Base-by-base conservation (phyloP, 2,888 invertebrate genomes). In the Terebella lapidaria region DNA sequence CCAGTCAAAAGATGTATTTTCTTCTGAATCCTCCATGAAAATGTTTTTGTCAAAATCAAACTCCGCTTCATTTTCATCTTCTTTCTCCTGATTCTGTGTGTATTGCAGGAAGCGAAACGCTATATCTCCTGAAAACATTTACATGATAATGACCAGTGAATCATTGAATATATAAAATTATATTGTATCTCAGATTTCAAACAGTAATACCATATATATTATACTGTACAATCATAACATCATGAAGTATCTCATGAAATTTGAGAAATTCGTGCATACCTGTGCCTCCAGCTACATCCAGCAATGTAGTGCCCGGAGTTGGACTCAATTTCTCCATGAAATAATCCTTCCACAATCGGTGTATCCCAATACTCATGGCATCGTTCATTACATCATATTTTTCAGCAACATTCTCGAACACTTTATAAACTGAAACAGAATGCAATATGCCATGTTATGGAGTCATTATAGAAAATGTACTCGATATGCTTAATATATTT, bases 231-330 rank as follows among this genome's bases (percentile, higher is more conserved):
- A n/a, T n/a, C n/a, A n/a, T n/a, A n/a, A n/a, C n/a, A n/a, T n/a
- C n/a, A n/a, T n/a, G n/a, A n/a, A n/a, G n/a, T n/a, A n/a, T n/a
- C n/a, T n/a, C n/a, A n/a, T n/a, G n/a, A n/a, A n/a, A n/a, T n/a
- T n/a, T n/a, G n/a, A n/a, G 10, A 49, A 20, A 24, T n/a, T 10
- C 49, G 5, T 24, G 22, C 22, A 24, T 47, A 88, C 90, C 93
- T 69, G 94, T 99, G 27, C 99, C 99, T n/a, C 99, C 97, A 53
- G 97, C 97, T 73, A 95, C 92, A 82, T 99, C 99, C 20, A 99
- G 81, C 2, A 96, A 83, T 42, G 71, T 69, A 30, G 76, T 75
- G n/a, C 74, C 74, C 28, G 67, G 67, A 85, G 86, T 27, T 88
- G 92, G 61, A 88, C 87, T 86, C 51, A 97, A 81, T 52, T 87